A percentile compares a stretch with the other conserved stretches of the same genome.
These are phyloP conservation scores for Choristoneura rosaceana DNA, from an alignment of 2,888 invertebrate genomes.

Conservation along the genomic window DNA sequence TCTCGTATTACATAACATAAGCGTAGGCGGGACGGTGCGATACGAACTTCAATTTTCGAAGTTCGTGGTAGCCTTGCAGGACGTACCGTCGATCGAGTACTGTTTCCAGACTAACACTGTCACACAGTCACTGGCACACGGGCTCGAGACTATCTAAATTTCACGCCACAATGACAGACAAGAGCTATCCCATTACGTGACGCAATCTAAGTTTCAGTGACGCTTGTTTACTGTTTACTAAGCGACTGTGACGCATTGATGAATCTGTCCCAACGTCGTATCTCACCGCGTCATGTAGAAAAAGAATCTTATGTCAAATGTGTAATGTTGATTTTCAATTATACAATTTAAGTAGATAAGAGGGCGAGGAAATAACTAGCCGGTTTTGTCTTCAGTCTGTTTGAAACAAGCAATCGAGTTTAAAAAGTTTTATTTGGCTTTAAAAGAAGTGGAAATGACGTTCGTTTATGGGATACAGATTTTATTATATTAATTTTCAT, in stretches of 20 bases:
- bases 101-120: too few species aligned
- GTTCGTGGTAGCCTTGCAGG: too few species aligned
- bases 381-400: not conserved
- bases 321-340: not conserved
- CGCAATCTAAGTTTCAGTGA: constrained; percentile 36
- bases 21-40: too few species aligned
- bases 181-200: constrained; percentile 25
- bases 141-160: not conserved
- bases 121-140: not conserved
- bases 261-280: not conserved
- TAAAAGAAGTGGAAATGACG: not conserved
- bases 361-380: not conserved
- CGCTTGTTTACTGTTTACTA: constrained; percentile 19
- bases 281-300: not conserved
- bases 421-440: not conserved
- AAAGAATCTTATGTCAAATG: not conserved
- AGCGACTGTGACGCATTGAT: not conserved
- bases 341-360: not conserved
- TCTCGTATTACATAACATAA: too few species aligned
- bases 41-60: too few species aligned
- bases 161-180: constrained; percentile 6
- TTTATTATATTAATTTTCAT: too few species aligned
- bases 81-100: too few species aligned
- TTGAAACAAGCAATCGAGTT: constrained; percentile 29
- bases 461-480: too few species aligned